phyloP scores from a whole-genome alignment of 1,140 invertebrate genomes.

The Muscidifurax raptorellus region DNA sequence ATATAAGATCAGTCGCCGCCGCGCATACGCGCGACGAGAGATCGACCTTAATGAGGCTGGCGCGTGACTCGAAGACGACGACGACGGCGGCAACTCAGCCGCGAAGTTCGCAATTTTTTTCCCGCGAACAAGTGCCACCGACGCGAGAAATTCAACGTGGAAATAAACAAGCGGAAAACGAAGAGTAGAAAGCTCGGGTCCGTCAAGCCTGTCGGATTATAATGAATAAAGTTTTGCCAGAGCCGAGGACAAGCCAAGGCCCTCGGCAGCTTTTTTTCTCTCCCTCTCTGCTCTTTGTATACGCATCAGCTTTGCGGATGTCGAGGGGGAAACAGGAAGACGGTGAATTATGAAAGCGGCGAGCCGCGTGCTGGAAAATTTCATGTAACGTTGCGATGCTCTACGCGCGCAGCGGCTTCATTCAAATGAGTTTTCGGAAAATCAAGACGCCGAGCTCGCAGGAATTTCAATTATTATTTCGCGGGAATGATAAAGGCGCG shows the following conservation, averaged over 20 bases:
- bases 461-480: no score
- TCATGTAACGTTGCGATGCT: no score
- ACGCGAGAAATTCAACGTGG: background rate
- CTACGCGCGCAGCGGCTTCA: no score
- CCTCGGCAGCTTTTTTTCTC: background rate
- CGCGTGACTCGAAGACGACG: background rate
- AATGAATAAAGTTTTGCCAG: slow-evolving; percentile 14
- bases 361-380: no score
- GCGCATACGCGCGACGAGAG: slow-evolving; percentile 3
- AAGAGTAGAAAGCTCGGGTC: background rate
- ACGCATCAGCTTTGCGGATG: background rate
- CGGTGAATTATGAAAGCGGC: no score
- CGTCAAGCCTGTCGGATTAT: slow-evolving; percentile 14
- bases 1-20: background rate
- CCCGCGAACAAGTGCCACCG: background rate
- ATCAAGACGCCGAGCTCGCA: no score
- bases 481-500: no score
- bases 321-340: background rate
- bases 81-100: background rate
- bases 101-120: slow-evolving; percentile 6
- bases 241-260: background rate
- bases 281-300: background rate
- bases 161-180: background rate
- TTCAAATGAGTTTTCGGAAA: no score
- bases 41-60: slow-evolving; percentile 3